These are phyloP conservation scores for Dichetophora obliterata DNA, from an alignment of 2,888 invertebrate genomes.

Conservation along the genomic window DNA sequence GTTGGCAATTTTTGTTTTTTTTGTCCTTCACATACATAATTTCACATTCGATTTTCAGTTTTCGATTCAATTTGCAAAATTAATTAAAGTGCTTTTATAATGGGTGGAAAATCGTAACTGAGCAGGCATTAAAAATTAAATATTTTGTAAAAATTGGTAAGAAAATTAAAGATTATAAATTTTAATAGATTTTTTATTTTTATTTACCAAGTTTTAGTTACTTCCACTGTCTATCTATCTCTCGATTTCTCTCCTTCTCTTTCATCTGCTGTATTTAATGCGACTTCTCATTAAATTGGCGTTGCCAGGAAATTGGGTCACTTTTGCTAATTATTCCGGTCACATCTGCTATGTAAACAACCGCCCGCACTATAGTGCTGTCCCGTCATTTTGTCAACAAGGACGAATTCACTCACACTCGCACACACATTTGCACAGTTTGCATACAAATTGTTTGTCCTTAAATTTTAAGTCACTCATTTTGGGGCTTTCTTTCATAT, in stretches of 20 bases:
- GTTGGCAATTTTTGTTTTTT: slow-evolving; percentile 26
- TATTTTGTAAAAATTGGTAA: neutral
- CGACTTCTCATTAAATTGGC: neutral
- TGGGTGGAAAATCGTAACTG: neutral
- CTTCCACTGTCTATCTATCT: neutral
- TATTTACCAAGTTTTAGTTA: too few relatives aligned
- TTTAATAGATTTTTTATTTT: too few relatives aligned
- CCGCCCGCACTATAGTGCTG: neutral
- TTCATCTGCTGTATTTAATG: neutral
- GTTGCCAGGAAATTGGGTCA: slow-evolving; percentile 55
- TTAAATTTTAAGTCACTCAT: too few relatives aligned
- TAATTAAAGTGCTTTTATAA: neutral
- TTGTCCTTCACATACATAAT: neutral
- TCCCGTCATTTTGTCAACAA: slow-evolving; percentile 37
- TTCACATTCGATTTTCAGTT: neutral
- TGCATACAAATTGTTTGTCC: slow-evolving; percentile 9
- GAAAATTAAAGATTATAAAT: too few relatives aligned
- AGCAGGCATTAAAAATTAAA: neutral
- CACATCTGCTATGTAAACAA: slow-evolving; percentile 65
- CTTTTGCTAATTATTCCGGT: slow-evolving; percentile 64
- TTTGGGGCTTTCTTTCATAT: neutral
- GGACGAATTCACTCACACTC: neutral
- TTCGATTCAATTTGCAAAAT: slow-evolving; percentile 17
- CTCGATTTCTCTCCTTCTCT: neutral
- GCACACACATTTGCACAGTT: neutral